Evolutionary conservation across 1,140 invertebrate genomes (phyloP).

Genomic region (Macrosteles quadrilineatus): DNA sequence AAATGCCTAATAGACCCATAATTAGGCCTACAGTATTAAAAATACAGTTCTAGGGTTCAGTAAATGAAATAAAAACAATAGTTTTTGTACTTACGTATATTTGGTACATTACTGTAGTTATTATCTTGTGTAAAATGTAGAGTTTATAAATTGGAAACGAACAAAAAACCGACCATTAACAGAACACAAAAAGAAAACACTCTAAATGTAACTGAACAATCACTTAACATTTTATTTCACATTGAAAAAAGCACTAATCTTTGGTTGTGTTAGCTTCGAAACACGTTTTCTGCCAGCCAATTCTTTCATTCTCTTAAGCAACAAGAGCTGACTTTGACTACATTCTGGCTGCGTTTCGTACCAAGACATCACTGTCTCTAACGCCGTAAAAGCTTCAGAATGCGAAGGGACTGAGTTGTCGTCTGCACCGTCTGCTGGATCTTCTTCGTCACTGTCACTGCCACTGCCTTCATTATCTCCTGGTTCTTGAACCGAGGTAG

Average conservation of each 20-base stretch:
- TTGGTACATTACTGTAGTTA: too few species aligned
- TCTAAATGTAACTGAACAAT: too few species aligned
- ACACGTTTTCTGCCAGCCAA: constrained; percentile 1
- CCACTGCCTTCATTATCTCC: neutral
- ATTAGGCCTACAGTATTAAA: too few species aligned
- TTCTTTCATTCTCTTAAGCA: constrained; percentile 7
- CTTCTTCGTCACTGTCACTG: neutral
- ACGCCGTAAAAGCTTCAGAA: constrained; percentile 10
- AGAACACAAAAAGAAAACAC: too few species aligned
- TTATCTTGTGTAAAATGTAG: too few species aligned
- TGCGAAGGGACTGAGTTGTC: neutral
- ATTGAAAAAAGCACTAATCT: constrained; percentile 32
- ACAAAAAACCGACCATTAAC: too few species aligned
- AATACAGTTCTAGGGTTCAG: too few species aligned
- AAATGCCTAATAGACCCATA: too few species aligned
- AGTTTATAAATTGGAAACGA: too few species aligned
- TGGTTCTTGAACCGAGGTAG: neutral
- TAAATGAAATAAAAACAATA: too few species aligned
- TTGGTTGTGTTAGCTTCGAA: constrained; percentile 8
- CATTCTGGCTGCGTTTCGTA: constrained; percentile 6
- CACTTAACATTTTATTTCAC: too few species aligned
- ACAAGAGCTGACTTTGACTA: constrained; percentile 1
- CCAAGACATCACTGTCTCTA: constrained; percentile 14
- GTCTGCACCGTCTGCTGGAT: neutral
- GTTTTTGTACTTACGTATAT: too few species aligned